Percentiles rank a stretch among this genome's conserved stretches.
phyloP scores from a whole-genome alignment of 2,113 vertebrate species.

The Psilopogon haemacephalus region DNA sequence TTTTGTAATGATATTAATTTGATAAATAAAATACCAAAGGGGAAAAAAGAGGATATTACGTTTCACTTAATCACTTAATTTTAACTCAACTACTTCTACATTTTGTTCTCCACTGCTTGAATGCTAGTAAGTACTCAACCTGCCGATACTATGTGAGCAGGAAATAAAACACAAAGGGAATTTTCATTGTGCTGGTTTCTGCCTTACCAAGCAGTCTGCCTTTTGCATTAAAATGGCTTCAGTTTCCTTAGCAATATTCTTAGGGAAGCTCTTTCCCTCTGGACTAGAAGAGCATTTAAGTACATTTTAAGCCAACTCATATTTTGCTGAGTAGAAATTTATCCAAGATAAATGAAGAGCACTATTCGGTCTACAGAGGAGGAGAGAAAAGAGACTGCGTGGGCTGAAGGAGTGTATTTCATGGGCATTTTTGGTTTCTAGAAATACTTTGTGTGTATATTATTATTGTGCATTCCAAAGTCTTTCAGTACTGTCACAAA shows the following conservation, averaged over 20 bases:
- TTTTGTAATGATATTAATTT: neutral
- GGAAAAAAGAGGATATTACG: neutral
- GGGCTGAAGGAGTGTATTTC: neutral
- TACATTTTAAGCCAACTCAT: neutral
- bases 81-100: neutral
- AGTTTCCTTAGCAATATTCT: slow-evolving; percentile 19
- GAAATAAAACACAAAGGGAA: neutral
- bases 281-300: neutral
- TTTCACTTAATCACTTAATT: neutral
- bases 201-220: neutral
- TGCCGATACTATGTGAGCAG: neutral
- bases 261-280: neutral
- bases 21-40: neutral
- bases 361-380: neutral
- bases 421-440: neutral
- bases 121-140: neutral
- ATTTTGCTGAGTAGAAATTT: neutral
- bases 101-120: neutral
- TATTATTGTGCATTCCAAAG: neutral
- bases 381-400: neutral
- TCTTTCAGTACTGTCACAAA: neutral
- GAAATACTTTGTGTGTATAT: neutral
- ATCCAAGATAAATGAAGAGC: neutral
- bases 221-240: slow-evolving; percentile 18
- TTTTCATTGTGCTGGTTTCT: neutral